These are phyloP conservation scores for Ochotona curzoniae DNA, from an alignment of 2,113 vertebrate species.

Conservation along the genomic window DNA sequence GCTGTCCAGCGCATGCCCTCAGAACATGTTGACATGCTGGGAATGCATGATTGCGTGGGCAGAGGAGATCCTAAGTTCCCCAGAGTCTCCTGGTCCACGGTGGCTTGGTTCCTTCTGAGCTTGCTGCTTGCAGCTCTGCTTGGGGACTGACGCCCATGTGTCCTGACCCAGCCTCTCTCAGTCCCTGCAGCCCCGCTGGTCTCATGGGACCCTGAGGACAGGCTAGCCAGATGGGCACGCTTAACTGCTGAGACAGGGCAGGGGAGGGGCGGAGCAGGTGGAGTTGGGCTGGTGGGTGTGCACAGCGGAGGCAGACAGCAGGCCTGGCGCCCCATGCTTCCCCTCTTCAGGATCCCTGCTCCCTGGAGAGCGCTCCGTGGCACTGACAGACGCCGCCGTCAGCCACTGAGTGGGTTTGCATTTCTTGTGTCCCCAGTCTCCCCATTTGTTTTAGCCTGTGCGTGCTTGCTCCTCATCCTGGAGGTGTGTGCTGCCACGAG, in stretches of 20 bases:
- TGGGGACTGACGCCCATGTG: too few relatives aligned
- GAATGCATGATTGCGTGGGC: too few relatives aligned
- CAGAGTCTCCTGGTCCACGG: fast-evolving
- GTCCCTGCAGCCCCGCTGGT: neutral
- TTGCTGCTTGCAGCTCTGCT: too few relatives aligned
- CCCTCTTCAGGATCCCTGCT: fast-evolving
- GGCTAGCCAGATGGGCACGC: too few relatives aligned
- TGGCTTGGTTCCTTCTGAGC: neutral
- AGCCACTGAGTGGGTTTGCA: neutral
- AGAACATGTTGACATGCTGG: too few relatives aligned
- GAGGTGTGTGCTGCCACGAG: too few relatives aligned
- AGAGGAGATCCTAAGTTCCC: neutral
- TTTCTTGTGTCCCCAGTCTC: fast-evolving
- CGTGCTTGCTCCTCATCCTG: neutral
- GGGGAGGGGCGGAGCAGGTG: too few relatives aligned
- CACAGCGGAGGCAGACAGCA: neutral
- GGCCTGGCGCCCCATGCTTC: fast-evolving
- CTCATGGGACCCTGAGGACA: neutral
- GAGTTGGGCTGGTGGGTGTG: too few relatives aligned
- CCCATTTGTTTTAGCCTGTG: fast-evolving
- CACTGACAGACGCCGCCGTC: fast-evolving
- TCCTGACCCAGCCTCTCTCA: too few relatives aligned
- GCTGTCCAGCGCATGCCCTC: too few relatives aligned
- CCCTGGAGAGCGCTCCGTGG: neutral
- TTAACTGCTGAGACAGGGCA: too few relatives aligned